Conservation (phyloP, 1,140 invertebrate genomes). For the Yoshiicerus persimilis region DNA sequence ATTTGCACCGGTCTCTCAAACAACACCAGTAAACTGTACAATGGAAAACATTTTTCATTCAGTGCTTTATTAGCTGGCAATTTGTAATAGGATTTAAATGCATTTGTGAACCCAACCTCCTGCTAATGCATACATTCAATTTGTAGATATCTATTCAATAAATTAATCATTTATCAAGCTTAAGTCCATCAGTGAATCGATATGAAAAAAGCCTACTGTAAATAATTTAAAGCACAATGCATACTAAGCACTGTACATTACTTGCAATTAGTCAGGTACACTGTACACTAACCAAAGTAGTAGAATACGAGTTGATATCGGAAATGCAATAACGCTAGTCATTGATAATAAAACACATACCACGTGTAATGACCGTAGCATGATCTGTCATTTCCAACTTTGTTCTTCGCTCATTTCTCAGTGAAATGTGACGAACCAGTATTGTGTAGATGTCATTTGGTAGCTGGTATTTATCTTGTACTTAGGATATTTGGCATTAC, state of each 20-base stretch:
- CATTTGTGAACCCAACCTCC: neutral
- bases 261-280: neutral
- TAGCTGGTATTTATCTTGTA: neutral
- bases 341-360: neutral
- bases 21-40: no score
- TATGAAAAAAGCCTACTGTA: neutral
- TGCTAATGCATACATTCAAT: neutral
- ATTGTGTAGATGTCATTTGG: neutral
- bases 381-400: slow-evolving; percentile 13
- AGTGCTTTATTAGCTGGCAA: no score
- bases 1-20: no score
- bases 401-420: neutral
- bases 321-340: neutral
- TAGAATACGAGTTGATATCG: neutral
- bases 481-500: neutral
- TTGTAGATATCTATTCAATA: neutral
- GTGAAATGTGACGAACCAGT: neutral
- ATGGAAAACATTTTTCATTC: no score
- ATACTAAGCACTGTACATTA: neutral
- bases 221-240: neutral
- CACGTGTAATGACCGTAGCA: slow-evolving; percentile 2
- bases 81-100: no score
- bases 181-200: neutral
- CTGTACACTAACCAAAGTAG: neutral
- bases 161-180: neutral